These are phyloP conservation scores for Carabus problematicus DNA, from an alignment of 2,888 invertebrate genomes.

Conservation along the genomic window DNA sequence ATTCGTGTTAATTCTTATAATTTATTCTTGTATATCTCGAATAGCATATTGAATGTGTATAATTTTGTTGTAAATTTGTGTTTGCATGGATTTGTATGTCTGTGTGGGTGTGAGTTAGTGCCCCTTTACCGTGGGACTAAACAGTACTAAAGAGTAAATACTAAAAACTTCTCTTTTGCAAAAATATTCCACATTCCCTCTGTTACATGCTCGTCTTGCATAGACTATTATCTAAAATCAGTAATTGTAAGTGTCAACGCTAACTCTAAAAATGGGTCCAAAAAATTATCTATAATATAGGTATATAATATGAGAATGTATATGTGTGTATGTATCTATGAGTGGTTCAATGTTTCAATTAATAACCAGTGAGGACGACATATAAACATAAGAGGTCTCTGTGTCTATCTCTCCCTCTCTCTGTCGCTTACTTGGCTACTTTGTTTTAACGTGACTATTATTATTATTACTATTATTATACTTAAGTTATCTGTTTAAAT, in stretches of 20 bases:
- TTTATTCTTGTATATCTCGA: neutral
- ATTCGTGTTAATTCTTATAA: neutral
- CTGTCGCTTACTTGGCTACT: neutral
- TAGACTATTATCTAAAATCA: constrained; percentile 17
- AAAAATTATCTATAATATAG: no score
- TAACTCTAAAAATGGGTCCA: constrained; percentile 40
- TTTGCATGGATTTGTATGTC: constrained; percentile 6
- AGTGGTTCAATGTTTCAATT: neutral
- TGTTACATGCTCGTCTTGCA: constrained; percentile 20
- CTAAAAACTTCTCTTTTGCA: constrained; percentile 30
- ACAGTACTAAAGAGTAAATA: constrained; percentile 3
- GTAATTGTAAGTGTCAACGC: constrained; percentile 24
- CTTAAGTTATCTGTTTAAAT: neutral
- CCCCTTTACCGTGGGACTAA: constrained; percentile 11
- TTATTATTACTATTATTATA: neutral
- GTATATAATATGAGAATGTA: constrained; percentile 10
- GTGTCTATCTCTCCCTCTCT: neutral
- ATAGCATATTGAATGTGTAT: no score
- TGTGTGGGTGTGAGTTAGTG: constrained; percentile 15
- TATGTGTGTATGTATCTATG: no score
- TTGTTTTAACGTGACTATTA: neutral
- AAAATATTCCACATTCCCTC: constrained; percentile 34
- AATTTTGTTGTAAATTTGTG: no score
- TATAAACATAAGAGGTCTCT: neutral
- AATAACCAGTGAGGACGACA: constrained; percentile 14